Percentiles rank a stretch among this genome's conserved stretches.
Conservation (phyloP, 2,113 vertebrate genomes). For the Kryptolebias marmoratus region DNA sequence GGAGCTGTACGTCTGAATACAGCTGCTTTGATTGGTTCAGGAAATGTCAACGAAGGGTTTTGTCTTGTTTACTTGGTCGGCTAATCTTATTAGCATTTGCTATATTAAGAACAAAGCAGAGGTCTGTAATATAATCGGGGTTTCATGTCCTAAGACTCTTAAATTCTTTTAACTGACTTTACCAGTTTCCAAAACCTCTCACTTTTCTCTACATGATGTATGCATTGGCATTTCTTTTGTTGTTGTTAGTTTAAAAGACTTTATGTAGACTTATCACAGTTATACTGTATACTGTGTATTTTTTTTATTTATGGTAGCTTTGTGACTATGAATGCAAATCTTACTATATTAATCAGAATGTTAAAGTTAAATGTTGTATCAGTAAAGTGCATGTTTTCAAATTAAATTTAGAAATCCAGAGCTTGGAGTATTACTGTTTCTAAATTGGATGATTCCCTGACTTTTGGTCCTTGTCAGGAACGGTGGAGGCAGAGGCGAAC, state of each 20-base stretch:
- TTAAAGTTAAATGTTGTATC: not conserved
- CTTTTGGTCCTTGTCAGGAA: not conserved
- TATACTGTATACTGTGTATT: too few relatives aligned
- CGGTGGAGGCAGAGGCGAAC: too few relatives aligned
- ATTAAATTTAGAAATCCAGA: not conserved
- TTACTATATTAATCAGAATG: too few relatives aligned
- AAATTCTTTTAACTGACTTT: not conserved
- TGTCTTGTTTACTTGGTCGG: not conserved
- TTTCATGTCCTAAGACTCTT: not conserved
- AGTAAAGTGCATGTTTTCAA: not conserved
- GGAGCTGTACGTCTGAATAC: not conserved
- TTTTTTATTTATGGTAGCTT: too few relatives aligned
- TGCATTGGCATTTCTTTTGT: not conserved
- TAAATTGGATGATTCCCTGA: not conserved
- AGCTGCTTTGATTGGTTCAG: constrained; percentile 13
- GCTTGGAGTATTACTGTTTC: not conserved
- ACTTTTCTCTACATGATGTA: too few relatives aligned
- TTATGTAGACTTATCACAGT: too few relatives aligned
- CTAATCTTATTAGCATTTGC: constrained; percentile 12
- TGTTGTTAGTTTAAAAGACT: too few relatives aligned
- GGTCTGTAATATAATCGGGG: not conserved
- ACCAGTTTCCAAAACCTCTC: not conserved
- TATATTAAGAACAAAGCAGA: not conserved
- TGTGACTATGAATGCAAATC: too few relatives aligned
- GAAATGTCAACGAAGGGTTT: constrained; percentile 2